Conservation (phyloP, 2,113 vertebrate species). For the Embiotoca jacksoni region DNA sequence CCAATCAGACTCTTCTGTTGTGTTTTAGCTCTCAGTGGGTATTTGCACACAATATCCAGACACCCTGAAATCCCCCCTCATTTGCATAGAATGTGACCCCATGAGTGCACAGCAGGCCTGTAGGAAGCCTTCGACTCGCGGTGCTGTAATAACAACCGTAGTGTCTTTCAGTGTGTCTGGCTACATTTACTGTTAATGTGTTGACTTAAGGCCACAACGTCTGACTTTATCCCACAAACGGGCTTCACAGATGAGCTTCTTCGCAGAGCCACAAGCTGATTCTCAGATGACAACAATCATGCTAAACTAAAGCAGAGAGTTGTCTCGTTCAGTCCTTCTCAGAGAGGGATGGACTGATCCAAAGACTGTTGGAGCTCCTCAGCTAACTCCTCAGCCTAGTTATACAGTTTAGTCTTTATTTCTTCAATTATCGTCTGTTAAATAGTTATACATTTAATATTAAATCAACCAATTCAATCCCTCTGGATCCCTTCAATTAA, state of each 20-base stretch:
- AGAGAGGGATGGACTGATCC: slow-evolving; percentile 1
- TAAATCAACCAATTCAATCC: not conserved
- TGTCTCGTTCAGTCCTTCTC: slow-evolving; percentile 16
- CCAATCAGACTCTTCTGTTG: slow-evolving; percentile 39
- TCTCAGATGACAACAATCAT: slow-evolving; percentile 36
- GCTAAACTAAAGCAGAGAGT: slow-evolving; percentile 25
- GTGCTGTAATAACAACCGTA: slow-evolving; percentile 45
- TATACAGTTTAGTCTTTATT: not conserved
- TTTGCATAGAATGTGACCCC: slow-evolving; percentile 64
- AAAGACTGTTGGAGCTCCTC: not conserved
- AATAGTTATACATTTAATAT: not conserved
- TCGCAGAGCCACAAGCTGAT: slow-evolving; percentile 36
- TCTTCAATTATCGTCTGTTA: not conserved
- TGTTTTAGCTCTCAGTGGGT: slow-evolving; percentile 35
- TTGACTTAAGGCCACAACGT: slow-evolving; percentile 80
- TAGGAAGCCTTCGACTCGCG: slow-evolving; percentile 43
- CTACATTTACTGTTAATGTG: slow-evolving; percentile 76
- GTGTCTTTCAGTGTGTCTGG: slow-evolving; percentile 61
- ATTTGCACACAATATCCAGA: slow-evolving; percentile 58
- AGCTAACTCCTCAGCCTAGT: not conserved
- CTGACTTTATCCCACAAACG: slow-evolving; percentile 67
- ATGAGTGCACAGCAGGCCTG: slow-evolving; percentile 32
- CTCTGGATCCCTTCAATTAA: not conserved
- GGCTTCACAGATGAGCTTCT: slow-evolving; percentile 59
- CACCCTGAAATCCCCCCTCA: slow-evolving; percentile 58